These are phyloP conservation scores for Volucella zonaria DNA, from an alignment of 2,888 invertebrate species.

Conservation along the genomic window DNA sequence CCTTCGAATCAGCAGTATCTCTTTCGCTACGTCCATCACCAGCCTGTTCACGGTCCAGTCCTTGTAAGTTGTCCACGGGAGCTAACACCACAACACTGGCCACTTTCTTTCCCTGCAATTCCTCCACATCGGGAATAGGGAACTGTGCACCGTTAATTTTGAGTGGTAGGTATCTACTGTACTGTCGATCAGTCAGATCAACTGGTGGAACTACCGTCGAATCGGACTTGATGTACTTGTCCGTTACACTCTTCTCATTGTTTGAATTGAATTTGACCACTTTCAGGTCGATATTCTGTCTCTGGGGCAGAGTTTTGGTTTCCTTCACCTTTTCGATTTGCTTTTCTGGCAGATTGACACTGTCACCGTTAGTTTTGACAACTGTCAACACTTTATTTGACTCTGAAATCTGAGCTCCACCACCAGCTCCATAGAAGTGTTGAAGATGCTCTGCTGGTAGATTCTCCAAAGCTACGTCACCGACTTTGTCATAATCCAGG, in stretches of 20 bases:
- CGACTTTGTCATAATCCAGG: conserved; percentile 93
- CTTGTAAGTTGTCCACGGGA: conserved; percentile 88
- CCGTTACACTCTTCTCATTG: conserved; percentile 89
- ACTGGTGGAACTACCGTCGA: conserved; percentile 90
- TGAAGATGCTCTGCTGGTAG: conserved; percentile 93
- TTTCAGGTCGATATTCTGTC: conserved; percentile 90
- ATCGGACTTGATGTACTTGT: conserved; percentile 87
- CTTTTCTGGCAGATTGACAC: conserved; percentile 83
- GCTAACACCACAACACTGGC: conserved; percentile 93
- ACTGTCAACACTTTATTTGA: conserved; percentile 88
- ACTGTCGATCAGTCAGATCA: conserved; percentile 88
- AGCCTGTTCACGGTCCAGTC: conserved; percentile 72
- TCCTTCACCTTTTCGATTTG: conserved; percentile 84
- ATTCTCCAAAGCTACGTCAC: conserved; percentile 91
- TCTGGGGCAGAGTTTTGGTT: conserved; percentile 80
- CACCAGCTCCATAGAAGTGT: conserved; percentile 93
- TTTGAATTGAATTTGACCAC: conserved; percentile 92
- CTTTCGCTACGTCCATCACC: conserved; percentile 84
- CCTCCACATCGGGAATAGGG: conserved; percentile 91
- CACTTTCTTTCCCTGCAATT: conserved; percentile 89
- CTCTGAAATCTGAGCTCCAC: conserved; percentile 87
- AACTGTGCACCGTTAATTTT: conserved; percentile 93
- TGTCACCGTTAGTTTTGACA: conserved; percentile 86
- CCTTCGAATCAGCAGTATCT: conserved; percentile 85
- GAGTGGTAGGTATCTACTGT: conserved; percentile 92